Base-by-base conservation (phyloP, 2,888 invertebrate species). In the Glyphotaelius pellucidus region DNA sequence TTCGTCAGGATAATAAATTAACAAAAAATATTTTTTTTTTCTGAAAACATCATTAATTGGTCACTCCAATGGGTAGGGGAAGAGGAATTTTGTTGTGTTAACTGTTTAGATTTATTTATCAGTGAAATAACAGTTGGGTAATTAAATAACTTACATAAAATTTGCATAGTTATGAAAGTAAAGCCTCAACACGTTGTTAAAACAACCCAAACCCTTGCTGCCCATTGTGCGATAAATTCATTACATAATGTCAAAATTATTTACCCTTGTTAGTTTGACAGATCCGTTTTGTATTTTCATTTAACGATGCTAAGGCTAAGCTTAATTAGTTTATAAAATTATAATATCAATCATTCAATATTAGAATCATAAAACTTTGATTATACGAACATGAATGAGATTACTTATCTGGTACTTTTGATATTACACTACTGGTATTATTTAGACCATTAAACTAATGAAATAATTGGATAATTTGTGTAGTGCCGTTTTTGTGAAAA, bases 261-360 rank as follows among this genome's bases (percentile, higher is more conserved):
- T 67, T 67, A 67, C 67, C 67, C 67, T 67, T 67, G 67, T 67
- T 67, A 67, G 67, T 67, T 67, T n/a, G 67, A 67, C 67, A 67
- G 67, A 67, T 67, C 67, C 67, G 67, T 67, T 67, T 67, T 25
- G 67, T n/a, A n/a, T 67, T 25, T 25, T 67, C 67, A 25, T 67
- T 67, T n/a, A 67, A n/a, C 25, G 25, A 67, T 67, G n/a, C n/a
- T n/a, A n/a, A n/a, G 67, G n/a, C n/a, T 67, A 9, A 9, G 9
- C 67, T 67, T n/a, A 25, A 67, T 67, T n/a, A 67, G 67, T 67
- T 67, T 67, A n/a, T 25, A 25, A 67, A 67, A 67, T 67, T 67
- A 67, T 67, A 25, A 19, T 7, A 25, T n/a, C 9, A 25, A n/a
- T n/a, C 5, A 67, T 67, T 67, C 25, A 67, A 67, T 67, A n/a